These are phyloP conservation scores for Nomada flava DNA, from an alignment of 2,888 invertebrate genomes.

Conservation along the genomic window DNA sequence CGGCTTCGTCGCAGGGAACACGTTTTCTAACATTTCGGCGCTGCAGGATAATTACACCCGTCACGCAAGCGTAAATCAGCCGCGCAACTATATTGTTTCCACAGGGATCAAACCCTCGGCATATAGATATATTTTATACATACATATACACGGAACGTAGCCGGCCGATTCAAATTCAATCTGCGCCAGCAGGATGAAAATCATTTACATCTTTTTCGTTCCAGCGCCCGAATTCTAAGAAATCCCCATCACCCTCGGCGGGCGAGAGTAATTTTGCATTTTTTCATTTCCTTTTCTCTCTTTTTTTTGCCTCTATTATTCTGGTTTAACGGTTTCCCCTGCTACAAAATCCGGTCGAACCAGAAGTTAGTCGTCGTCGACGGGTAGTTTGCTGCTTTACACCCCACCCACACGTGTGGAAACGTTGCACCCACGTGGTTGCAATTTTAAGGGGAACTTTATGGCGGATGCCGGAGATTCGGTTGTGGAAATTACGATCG, in stretches of 20 bases:
- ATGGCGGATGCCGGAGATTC: background rate
- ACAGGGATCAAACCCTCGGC: background rate
- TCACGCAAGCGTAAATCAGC: conserved; percentile 22
- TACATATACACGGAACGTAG: background rate
- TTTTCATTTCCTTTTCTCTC: fast-evolving
- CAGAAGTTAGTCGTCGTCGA: background rate
- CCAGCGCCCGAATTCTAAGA: background rate
- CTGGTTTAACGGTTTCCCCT: background rate
- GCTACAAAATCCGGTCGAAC: background rate
- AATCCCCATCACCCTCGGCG: background rate
- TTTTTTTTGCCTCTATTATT: background rate
- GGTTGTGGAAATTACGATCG: no score
- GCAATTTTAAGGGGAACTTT: background rate
- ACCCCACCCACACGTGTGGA: background rate
- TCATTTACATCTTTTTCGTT: no score
- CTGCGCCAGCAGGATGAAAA: background rate
- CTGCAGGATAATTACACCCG: conserved; percentile 16
- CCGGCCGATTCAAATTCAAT: background rate
- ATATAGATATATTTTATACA: background rate
- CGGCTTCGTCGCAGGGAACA: conserved; percentile 8
- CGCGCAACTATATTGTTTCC: background rate
- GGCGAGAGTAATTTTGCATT: background rate
- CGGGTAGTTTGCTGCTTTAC: background rate
- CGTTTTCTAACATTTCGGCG: background rate
- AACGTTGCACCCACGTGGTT: conserved; percentile 1